These are phyloP conservation scores for Odocoileus hemionus DNA, from an alignment of 2,113 vertebrate species.

Conservation along the genomic window DNA sequence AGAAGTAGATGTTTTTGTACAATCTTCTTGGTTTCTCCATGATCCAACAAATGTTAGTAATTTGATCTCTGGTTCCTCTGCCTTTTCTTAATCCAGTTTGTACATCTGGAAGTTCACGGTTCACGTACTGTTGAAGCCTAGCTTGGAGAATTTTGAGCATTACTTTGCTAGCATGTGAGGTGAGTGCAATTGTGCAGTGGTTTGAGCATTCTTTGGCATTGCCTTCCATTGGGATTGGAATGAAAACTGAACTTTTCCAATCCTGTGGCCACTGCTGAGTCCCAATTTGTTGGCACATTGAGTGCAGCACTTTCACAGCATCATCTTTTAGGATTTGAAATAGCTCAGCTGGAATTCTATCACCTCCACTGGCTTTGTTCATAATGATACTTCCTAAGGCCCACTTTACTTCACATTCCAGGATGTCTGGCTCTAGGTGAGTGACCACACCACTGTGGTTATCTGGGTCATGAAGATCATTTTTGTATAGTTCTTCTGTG, in stretches of 20 bases:
- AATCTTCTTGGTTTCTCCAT: background rate
- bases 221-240: background rate
- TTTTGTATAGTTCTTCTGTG: background rate
- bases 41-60: background rate
- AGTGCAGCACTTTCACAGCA: background rate
- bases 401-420: background rate
- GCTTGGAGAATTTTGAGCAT: background rate
- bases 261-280: background rate
- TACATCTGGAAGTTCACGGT: background rate
- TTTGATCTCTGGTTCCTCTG: background rate
- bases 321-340: background rate
- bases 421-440: background rate
- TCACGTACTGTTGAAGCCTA: background rate
- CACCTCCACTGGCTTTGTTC: background rate
- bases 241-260: background rate
- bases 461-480: background rate
- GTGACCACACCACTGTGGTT: background rate
- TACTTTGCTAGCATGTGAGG: background rate
- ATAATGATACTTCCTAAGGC: background rate
- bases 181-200: background rate
- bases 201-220: background rate
- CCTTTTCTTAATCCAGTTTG: background rate
- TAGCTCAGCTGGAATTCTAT: background rate
- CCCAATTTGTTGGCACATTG: background rate
- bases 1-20: background rate